Evolutionary conservation across 1,140 invertebrate genomes (phyloP).

Genomic region (Conus ventricosus): DNA sequence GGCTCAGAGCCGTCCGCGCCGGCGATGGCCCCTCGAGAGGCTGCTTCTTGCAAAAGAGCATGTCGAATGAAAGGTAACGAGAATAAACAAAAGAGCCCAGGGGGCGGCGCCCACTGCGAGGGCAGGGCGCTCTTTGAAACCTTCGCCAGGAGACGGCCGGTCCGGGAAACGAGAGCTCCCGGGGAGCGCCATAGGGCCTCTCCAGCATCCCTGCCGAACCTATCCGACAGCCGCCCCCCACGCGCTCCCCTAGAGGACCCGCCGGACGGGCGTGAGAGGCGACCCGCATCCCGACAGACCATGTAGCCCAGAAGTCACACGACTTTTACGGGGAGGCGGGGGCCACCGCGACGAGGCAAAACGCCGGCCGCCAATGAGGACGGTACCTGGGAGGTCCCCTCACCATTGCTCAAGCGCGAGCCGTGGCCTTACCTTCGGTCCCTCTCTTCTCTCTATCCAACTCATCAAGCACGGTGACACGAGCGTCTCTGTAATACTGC

Average conservation of each 20-base stretch:
- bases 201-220: not conserved
- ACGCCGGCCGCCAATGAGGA: slow-evolving; percentile 4
- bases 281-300: not conserved
- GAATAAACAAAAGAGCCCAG: not conserved
- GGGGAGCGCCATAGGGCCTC: not conserved
- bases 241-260: too few species aligned
- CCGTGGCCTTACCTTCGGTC: too few species aligned
- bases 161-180: slow-evolving; percentile 16
- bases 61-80: not conserved
- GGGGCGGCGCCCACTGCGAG: not conserved
- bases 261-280: not conserved
- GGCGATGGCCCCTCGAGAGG: too few species aligned
- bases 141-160: not conserved
- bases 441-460: too few species aligned
- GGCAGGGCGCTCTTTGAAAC: not conserved
- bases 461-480: too few species aligned
- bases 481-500: too few species aligned
- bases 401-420: too few species aligned
- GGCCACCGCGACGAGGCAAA: slow-evolving; percentile 75
- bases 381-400: slow-evolving; percentile 17
- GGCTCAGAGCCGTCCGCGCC: too few species aligned
- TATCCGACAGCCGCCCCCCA: not conserved
- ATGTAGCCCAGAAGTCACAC: slow-evolving; percentile 8
- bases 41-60: too few species aligned
- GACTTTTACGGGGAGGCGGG: not conserved